Evolutionary conservation across 2,113 vertebrate genomes (phyloP).

Genomic region (Microtus oregoni): DNA sequence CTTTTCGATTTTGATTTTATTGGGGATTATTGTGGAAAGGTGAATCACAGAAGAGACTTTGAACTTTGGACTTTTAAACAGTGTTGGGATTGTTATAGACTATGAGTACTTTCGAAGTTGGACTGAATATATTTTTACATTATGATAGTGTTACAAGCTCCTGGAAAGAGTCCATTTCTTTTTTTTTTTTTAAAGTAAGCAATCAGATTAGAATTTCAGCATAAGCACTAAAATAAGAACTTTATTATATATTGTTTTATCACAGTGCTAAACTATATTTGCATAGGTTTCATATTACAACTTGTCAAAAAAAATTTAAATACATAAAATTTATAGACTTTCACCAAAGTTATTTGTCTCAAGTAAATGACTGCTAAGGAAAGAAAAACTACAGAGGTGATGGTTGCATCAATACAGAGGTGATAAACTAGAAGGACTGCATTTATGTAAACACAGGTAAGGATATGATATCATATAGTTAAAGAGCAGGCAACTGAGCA

Average conservation of each 20-base stretch:
- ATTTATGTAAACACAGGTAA: neutral
- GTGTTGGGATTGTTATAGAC: no score
- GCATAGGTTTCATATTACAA: neutral
- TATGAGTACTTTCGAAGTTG: no score
- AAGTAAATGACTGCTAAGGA: neutral
- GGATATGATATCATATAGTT: neutral
- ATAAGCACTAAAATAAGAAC: neutral
- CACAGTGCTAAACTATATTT: constrained; percentile 3
- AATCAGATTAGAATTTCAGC: neutral
- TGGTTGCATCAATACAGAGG: neutral
- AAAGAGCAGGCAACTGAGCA: neutral
- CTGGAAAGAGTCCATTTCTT: neutral
- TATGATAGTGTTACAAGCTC: no score
- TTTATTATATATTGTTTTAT: neutral
- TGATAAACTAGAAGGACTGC: neutral
- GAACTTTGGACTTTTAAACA: no score
- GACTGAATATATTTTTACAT: no score
- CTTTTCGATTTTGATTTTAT: no score
- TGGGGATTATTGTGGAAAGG: no score
- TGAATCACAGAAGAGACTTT: no score
- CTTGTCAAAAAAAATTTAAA: neutral
- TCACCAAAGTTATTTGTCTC: constrained; percentile 2
- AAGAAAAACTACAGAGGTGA: neutral
- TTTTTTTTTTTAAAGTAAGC: neutral
- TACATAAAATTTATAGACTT: neutral